A percentile compares a stretch with the other conserved stretches of the same genome.
These are phyloP conservation scores for Nothobranchius furzeri DNA, from an alignment of 2,113 vertebrate genomes.

Conservation along the genomic window DNA sequence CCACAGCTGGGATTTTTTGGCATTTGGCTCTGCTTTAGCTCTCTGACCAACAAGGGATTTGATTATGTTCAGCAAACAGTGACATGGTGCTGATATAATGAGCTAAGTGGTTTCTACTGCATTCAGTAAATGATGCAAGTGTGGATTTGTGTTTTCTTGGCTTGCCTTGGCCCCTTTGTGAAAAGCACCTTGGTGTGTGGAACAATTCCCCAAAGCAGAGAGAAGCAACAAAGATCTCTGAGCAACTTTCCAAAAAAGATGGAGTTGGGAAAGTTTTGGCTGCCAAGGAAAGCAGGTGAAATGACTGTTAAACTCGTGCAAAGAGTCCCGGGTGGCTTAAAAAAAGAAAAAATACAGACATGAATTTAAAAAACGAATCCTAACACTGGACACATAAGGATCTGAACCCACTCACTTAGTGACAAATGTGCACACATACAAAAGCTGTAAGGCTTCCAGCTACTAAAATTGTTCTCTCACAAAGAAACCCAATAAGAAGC, in stretches of 20 bases:
- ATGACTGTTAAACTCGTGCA: not conserved
- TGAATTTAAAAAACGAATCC: not conserved
- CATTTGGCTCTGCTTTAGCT: conserved; percentile 29
- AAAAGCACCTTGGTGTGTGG: conserved; percentile 12
- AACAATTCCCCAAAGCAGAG: conserved; percentile 9
- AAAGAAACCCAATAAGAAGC: not conserved
- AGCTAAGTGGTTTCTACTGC: conserved; percentile 16
- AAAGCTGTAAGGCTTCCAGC: not conserved
- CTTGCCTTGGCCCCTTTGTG: conserved; percentile 6
- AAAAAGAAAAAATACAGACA: not conserved
- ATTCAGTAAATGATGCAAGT: conserved; percentile 10
- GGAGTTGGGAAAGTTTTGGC: not conserved
- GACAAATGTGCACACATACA: not conserved
- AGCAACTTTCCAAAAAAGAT: conserved; percentile 1
- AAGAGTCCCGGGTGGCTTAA: not conserved
- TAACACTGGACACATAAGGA: not conserved
- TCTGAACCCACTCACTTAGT: not conserved
- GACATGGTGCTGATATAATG: conserved; percentile 30
- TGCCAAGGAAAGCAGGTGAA: not conserved
- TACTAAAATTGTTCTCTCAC: not conserved
- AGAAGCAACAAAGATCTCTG: conserved; percentile 3
- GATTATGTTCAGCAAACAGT: conserved; percentile 9
- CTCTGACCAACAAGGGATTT: conserved; percentile 18
- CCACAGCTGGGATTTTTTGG: conserved; percentile 9
- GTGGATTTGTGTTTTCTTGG: conserved; percentile 22